Evolutionary conservation across 2,888 invertebrate genomes (phyloP).

Genomic region (Drosophila dives): DNA sequence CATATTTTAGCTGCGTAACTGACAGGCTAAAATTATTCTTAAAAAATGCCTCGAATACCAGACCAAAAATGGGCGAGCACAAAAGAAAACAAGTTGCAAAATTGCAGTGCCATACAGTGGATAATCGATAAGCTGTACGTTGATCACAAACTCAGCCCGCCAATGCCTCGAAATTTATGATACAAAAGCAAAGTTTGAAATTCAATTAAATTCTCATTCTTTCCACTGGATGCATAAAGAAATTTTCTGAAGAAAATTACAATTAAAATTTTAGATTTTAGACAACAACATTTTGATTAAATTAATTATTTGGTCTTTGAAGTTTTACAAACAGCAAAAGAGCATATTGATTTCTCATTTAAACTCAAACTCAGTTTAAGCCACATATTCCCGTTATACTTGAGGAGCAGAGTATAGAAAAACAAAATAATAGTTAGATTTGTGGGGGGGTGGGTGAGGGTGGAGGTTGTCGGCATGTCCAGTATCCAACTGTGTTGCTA

Average conservation of each 20-base stretch:
- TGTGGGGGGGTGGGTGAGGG: neutral
- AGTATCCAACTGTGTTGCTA: conserved; percentile 23
- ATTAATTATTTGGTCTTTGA: neutral
- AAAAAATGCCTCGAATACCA: conserved; percentile 71
- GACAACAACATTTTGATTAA: neutral
- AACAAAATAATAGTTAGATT: conserved; percentile 12
- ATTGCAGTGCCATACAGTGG: neutral
- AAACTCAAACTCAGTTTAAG: neutral
- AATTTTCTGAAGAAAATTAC: neutral
- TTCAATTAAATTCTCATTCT: neutral
- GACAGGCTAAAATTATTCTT: conserved; percentile 76
- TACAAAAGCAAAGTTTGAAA: neutral
- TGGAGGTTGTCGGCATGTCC: neutral
- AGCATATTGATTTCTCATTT: neutral
- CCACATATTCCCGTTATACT: neutral
- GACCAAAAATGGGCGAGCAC: conserved; percentile 4
- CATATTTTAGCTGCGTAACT: conserved; percentile 63
- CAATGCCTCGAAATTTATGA: neutral
- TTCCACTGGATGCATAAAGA: neutral
- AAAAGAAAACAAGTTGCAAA: neutral
- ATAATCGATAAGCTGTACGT: neutral
- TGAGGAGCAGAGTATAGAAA: conserved; percentile 1
- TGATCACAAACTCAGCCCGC: neutral
- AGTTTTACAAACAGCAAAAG: neutral
- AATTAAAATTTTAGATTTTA: neutral